Conservation (phyloP, 92 coral and sea anemone genomes). For the Scolanthus callimorphus region DNA sequence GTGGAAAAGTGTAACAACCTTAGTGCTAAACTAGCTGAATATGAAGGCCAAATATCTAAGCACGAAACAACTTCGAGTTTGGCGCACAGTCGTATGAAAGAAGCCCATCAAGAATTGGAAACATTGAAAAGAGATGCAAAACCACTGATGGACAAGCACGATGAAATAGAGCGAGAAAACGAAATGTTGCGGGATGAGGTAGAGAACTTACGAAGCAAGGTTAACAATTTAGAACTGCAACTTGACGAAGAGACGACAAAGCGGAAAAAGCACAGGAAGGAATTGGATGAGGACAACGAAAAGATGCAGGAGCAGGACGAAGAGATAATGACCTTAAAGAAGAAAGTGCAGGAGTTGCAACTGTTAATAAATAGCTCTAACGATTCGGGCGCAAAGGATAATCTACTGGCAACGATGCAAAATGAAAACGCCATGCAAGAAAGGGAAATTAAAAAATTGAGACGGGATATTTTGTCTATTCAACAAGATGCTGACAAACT, state of each 20-base stretch:
- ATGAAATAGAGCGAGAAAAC: conserved; percentile 49
- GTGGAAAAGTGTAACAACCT: conserved; percentile 50
- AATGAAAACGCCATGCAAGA: conserved; percentile 69
- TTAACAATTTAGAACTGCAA: conserved; percentile 60
- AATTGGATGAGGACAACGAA: conserved; percentile 46
- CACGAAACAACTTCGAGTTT: conserved; percentile 45
- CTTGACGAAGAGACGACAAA: conserved; percentile 55
- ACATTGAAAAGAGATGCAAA: conserved; percentile 49
- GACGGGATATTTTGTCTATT: conserved; percentile 44
- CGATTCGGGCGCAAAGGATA: conserved; percentile 61
- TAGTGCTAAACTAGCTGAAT: conserved; percentile 47
- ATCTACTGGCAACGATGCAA: conserved; percentile 66
- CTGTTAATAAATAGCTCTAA: conserved; percentile 55
- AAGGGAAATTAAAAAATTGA: conserved; percentile 54
- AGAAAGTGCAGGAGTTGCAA: conserved; percentile 61
- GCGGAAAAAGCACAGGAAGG: conserved; percentile 49
- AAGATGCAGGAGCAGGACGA: conserved; percentile 56
- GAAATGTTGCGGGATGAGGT: conserved; percentile 52
- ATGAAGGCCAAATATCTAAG: conserved; percentile 55
- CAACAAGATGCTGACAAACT: conserved; percentile 63
- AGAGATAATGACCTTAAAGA: conserved; percentile 54
- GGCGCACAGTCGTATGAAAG: conserved; percentile 44
- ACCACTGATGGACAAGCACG: conserved; percentile 55
- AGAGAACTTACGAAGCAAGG: conserved; percentile 49
- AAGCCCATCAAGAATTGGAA: conserved; percentile 59